Percentiles rank a stretch among this genome's conserved stretches.
Evolutionary conservation across 2,113 vertebrate genomes (phyloP).

Genomic region (Eptesicus fuscus): DNA sequence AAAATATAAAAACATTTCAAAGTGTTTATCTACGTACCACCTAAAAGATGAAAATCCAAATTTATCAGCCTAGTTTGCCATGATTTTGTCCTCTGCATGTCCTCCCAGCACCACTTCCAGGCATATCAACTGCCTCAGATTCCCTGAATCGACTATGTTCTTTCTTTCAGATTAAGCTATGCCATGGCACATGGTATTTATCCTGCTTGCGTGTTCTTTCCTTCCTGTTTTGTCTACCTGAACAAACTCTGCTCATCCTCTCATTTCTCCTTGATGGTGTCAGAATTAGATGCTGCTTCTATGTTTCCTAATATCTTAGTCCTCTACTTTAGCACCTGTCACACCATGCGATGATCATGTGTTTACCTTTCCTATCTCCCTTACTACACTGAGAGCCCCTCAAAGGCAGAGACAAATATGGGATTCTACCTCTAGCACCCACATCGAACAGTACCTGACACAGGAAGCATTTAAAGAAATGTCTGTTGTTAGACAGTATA

Average conservation of each 20-base stretch:
- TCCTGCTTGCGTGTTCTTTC: background rate
- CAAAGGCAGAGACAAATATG: background rate
- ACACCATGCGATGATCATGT: background rate
- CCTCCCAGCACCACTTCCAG: background rate
- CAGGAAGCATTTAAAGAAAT: slow-evolving; percentile 1
- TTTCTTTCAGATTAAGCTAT: slow-evolving; percentile 1
- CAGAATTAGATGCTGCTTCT: background rate
- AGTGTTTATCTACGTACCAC: background rate
- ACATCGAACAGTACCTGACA: background rate
- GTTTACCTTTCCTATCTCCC: background rate
- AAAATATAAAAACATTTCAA: slow-evolving; percentile 32
- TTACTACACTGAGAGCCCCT: background rate
- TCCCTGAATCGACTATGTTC: background rate
- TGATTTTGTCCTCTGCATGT: background rate
- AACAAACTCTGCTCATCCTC: background rate
- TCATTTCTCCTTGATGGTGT: background rate
- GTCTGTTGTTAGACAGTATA: background rate
- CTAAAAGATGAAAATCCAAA: background rate
- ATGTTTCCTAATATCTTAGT: background rate
- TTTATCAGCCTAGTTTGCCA: background rate
- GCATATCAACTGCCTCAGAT: background rate
- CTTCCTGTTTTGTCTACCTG: background rate
- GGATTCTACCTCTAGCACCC: background rate
- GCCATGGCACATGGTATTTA: background rate
- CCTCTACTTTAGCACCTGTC: background rate